Evolutionary conservation across 2,113 vertebrate genomes (phyloP).

Genomic region (Heloderma charlesbogerti): DNA sequence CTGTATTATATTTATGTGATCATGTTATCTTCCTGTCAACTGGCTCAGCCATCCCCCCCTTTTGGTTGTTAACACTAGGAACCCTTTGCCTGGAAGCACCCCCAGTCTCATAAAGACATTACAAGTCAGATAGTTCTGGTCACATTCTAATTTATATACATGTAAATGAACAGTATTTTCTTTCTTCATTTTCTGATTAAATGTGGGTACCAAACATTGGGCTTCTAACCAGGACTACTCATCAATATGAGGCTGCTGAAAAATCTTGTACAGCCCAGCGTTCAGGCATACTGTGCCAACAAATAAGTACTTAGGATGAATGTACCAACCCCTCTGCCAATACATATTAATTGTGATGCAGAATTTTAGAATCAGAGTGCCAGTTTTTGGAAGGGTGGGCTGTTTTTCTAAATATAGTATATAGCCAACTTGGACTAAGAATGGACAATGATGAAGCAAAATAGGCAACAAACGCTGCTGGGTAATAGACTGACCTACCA

Average conservation of each 20-base stretch:
- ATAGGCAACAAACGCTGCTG: neutral
- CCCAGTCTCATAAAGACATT: neutral
- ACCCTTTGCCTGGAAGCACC: too few relatives aligned
- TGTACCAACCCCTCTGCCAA: neutral
- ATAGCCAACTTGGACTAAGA: neutral
- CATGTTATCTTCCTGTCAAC: neutral
- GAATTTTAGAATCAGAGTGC: constrained; percentile 2
- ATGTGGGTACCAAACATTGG: neutral
- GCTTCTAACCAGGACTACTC: neutral
- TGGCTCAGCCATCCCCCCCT: neutral
- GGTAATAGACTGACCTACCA: neutral
- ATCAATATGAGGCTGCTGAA: neutral
- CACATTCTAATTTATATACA: neutral
- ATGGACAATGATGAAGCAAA: neutral
- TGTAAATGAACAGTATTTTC: neutral
- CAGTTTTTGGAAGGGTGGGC: neutral
- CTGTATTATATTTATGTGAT: neutral
- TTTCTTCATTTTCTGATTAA: neutral
- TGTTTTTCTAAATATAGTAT: neutral
- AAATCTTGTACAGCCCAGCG: neutral
- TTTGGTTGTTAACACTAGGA: too few relatives aligned
- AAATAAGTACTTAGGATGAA: neutral
- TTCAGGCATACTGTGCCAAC: neutral
- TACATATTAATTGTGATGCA: neutral
- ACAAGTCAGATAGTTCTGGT: neutral